Evolutionary conservation across 2,113 vertebrate species (phyloP), one percentile per base, ranked within the genome.

Genomic region (Nipponia nippon): DNA sequence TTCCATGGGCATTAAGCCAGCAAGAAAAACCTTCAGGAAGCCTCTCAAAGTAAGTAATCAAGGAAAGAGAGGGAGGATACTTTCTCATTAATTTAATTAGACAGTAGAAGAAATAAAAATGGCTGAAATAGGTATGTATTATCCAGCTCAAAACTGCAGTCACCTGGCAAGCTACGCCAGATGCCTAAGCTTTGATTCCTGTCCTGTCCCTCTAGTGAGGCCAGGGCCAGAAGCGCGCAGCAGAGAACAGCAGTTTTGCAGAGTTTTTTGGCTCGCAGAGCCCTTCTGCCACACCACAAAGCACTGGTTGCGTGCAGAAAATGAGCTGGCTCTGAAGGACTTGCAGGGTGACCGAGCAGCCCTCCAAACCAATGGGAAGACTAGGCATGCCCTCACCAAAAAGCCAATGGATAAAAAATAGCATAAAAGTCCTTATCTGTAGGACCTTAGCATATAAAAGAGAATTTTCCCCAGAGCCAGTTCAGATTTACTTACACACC

Each of bases 261-360:
- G 53, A 75, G n/a, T 7, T 47, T 85, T 82, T 76, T 56, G 90
- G 71, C 85, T 82, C 44, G 3, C 38, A 42, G 47, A 93, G 34
- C 69, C 65, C 70, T 83, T 78, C 61, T 73, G 63, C 26, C 63
- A 23, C 76, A 46, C 34, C 83, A 70, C 76, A 38, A 50, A 78
- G 73, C 71, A 29, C 5, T 0, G 0, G 36, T 10, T 5, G 2
- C 0, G 0, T 30, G 67, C 49, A 42, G 62, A n/a, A 73, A 71
- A 10, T 0, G 1, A 66, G 44, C 73, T 73, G 72, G 46, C 52
- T 59, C 70, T 12, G 47, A n/a, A 79, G 71, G 63, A 26, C 44
- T 17, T 0, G 0, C 87, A 69, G 87, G 83, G 90, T 75, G 81
- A 81, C 34, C 0, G 0, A 93, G 70, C 55, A 62, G 59, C 69